Base-by-base conservation (phyloP, 2,113 vertebrate species). In the Thomomys bottae region DNA sequence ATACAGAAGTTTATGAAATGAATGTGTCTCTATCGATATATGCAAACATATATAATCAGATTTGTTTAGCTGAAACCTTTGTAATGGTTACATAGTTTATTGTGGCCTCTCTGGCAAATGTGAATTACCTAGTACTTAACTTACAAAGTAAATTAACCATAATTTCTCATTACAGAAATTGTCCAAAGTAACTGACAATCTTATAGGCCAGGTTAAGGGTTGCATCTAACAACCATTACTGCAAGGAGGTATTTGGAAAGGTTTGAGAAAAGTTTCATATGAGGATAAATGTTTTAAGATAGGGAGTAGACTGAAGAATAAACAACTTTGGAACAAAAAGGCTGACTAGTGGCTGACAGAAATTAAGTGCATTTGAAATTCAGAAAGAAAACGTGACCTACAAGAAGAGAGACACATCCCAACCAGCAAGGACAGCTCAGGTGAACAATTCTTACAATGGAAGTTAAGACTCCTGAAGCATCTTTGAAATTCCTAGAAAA, bases 1-100 rank as follows among this genome's bases (percentile, higher is more conserved):
- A 61, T 88, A 88, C 49, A 54, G 18, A 45, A 67, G 15, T 91
- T 79, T 86, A 54, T 84, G 17, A 84, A 89, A 91, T 91, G 36
- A 28, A 11, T 77, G 36, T 77, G 10, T 36, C 21, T 59, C 14
- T 49, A 4, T 18, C 2, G 67, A 0, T 67, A 80, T 61, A 70
- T 23, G 6, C 67, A 94, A 91, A 66, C 83, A 5, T 77, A 75
- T 90, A 38, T 20, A 71, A 28, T 34, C 49, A 32, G 10, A 5
- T 28, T 77, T 73, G 70, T 45, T 84, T 67, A 38, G 72, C 18
- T 28, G 17, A 90, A 92, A 64, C 40, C 83, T 21, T 78, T 15
- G 85, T 8, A 54, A 14, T 78, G 6, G 17, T 70, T 81, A 78
- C 67, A 30, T 18, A 38, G 24, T 71, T 70, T 42, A 34, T 92